phyloP scores from a whole-genome alignment of 2,797 vertebrate genomes.

The Zonotrichia albicollis region DNA sequence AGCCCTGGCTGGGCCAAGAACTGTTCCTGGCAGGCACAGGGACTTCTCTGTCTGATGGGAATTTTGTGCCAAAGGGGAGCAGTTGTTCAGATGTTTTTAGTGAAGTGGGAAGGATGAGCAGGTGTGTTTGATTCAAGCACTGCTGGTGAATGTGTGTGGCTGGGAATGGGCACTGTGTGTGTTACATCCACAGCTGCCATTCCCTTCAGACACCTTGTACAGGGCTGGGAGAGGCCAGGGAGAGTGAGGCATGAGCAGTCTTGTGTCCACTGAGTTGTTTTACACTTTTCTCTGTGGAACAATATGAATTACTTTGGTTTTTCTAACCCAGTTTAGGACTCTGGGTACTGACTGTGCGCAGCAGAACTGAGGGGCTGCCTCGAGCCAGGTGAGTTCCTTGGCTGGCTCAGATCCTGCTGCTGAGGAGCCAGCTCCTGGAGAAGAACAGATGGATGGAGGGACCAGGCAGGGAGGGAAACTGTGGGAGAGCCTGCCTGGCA shows the following conservation, averaged over 20 bases:
- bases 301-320: accelerated
- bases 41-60: no score
- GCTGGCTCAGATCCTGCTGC: not conserved
- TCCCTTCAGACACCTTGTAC: not conserved
- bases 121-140: not conserved
- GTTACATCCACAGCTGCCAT: not conserved
- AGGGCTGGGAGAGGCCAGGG: not conserved
- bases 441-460: no score
- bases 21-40: not conserved
- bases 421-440: not conserved
- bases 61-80: not conserved
- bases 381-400: not conserved
- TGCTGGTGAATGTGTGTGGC: not conserved
- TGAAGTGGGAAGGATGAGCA: not conserved
- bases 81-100: not conserved
- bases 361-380: not conserved
- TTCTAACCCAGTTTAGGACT: not conserved
- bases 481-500: not conserved
- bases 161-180: not conserved
- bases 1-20: not conserved
- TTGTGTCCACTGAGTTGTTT: no score
- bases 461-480: not conserved
- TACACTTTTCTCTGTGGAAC: not conserved
- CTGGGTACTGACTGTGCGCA: not conserved
- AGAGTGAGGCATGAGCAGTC: not conserved